phyloP scores from a whole-genome alignment of 2,113 vertebrate species.

The Gallinago media region DNA sequence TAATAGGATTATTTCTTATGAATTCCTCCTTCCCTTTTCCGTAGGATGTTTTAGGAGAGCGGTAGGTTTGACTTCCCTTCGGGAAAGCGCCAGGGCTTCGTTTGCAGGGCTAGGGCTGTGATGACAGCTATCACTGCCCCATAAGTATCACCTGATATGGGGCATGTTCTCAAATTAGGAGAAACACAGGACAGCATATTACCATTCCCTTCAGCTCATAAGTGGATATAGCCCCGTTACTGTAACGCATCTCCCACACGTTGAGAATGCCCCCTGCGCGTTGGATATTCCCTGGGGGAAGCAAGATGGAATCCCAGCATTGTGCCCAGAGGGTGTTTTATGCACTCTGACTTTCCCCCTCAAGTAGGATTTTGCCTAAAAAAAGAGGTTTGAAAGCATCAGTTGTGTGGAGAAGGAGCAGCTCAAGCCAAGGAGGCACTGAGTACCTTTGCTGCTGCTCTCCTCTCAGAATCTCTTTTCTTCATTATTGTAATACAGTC shows the following conservation, averaged over 20 bases:
- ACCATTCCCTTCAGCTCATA: not conserved
- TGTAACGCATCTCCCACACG: not conserved
- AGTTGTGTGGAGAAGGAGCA: not conserved
- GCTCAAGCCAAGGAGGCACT: not conserved
- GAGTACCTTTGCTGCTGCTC: constrained; percentile 17
- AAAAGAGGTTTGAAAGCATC: not conserved
- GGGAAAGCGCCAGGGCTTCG: rapidly evolving
- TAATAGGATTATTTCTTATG: constrained; percentile 46
- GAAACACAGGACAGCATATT: not conserved
- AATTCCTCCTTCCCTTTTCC: not conserved
- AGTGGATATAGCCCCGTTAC: rapidly evolving
- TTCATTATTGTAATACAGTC: constrained; percentile 48
- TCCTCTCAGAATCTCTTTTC: not conserved
- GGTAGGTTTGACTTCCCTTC: not conserved
- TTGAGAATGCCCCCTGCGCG: rapidly evolving
- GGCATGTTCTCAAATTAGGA: not conserved
- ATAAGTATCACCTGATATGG: rapidly evolving
- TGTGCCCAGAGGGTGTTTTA: rapidly evolving
- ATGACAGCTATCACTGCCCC: rapidly evolving
- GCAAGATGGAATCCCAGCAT: not conserved
- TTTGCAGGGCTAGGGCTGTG: not conserved
- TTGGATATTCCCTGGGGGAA: not conserved
- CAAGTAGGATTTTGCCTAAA: not conserved
- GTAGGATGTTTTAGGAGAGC: rapidly evolving
- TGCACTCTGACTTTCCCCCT: not conserved